These are phyloP conservation scores for Coptotermes formosanus DNA, from an alignment of 1,140 invertebrate genomes.

Conservation along the genomic window DNA sequence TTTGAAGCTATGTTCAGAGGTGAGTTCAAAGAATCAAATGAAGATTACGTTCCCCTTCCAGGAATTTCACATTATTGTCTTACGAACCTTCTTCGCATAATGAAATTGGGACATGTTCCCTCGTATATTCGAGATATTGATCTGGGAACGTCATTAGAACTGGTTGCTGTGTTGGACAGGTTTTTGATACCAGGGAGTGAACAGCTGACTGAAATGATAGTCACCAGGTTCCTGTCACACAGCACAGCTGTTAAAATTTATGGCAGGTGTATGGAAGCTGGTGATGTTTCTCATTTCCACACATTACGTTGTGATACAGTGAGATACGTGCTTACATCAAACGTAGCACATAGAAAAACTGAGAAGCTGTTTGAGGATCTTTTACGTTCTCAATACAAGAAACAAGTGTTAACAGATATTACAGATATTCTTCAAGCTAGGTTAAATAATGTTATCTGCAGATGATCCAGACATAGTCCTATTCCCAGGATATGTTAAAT, in stretches of 20 bases:
- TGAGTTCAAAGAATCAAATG: conserved; percentile 18
- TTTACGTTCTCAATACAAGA: neutral
- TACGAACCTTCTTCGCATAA: neutral
- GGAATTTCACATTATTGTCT: conserved; percentile 20
- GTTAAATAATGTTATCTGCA: neutral
- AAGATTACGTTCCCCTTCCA: conserved; percentile 9
- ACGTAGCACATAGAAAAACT: neutral
- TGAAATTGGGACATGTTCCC: neutral
- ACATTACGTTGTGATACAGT: neutral
- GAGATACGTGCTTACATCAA: neutral
- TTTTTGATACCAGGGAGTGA: conserved; percentile 24
- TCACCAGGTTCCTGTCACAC: neutral
- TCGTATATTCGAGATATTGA: neutral
- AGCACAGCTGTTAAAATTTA: conserved; percentile 21
- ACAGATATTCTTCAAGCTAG: neutral
- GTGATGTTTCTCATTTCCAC: neutral
- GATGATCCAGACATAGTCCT: neutral
- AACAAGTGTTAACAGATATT: neutral
- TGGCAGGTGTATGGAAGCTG: neutral
- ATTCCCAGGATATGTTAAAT: no score
- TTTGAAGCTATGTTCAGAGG: conserved; percentile 31
- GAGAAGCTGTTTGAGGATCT: neutral
- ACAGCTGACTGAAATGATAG: conserved; percentile 18
- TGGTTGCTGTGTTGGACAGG: neutral
- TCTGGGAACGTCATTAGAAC: conserved; percentile 4